phyloP scores from a whole-genome alignment of 2,113 vertebrate species.

The Thalassarche chlororhynchos region DNA sequence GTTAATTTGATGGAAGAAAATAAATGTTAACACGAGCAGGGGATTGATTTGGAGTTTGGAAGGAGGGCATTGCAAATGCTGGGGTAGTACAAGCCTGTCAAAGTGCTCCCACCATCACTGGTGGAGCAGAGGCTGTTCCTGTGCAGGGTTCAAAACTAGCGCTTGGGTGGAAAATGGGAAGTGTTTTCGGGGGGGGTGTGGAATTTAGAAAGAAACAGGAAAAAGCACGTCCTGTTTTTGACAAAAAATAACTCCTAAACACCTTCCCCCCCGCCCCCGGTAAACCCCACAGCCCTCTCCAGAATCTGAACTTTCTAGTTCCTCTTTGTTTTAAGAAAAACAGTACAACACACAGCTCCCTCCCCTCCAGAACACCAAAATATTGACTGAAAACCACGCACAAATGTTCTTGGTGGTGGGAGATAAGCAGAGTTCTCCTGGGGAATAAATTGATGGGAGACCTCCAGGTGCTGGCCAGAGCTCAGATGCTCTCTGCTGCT shows the following conservation, averaged over 20 bases:
- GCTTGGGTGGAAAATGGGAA: background rate
- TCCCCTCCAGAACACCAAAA: background rate
- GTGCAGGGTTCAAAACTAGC: background rate
- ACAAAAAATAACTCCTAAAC: background rate
- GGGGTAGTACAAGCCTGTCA: background rate
- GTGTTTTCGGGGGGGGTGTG: background rate
- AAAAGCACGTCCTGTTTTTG: conserved; percentile 9
- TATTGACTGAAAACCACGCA: background rate
- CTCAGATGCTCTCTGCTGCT: background rate
- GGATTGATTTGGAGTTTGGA: background rate
- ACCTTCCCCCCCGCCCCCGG: background rate
- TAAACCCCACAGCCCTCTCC: background rate
- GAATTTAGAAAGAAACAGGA: background rate
- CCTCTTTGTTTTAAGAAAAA: background rate
- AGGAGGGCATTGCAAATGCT: background rate
- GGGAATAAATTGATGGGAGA: background rate
- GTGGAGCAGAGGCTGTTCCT: background rate
- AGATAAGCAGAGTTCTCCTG: background rate
- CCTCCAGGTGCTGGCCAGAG: background rate
- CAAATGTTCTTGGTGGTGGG: background rate
- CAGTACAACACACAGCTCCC: background rate
- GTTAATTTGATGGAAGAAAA: background rate
- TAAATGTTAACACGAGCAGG: background rate
- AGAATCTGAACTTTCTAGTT: background rate
- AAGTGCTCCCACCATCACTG: background rate